These are phyloP conservation scores for Vanessa cardui DNA, from an alignment of 2,888 invertebrate species.

Conservation along the genomic window DNA sequence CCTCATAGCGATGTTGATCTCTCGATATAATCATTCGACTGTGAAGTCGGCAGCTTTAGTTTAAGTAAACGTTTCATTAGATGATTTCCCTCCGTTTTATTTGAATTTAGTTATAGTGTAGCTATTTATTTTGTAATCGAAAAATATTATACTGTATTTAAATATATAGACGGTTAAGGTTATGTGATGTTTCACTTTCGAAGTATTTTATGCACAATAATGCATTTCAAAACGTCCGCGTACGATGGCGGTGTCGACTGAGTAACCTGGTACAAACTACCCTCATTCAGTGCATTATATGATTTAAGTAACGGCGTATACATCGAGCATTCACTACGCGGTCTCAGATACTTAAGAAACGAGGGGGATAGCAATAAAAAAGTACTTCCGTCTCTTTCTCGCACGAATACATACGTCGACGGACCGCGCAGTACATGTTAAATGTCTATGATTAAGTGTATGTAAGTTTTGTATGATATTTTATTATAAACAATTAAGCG, in stretches of 20 bases:
- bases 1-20: slow-evolving; percentile 28
- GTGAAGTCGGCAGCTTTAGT: slow-evolving; percentile 34
- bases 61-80: slow-evolving; percentile 29
- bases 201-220: slow-evolving; percentile 65
- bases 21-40: slow-evolving; percentile 24
- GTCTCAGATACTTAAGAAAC: background rate
- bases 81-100: slow-evolving; percentile 70
- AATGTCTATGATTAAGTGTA: slow-evolving; percentile 43
- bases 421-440: slow-evolving; percentile 22
- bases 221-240: slow-evolving; percentile 67
- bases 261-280: slow-evolving; percentile 73
- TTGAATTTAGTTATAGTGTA: slow-evolving; percentile 53
- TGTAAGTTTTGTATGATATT: slow-evolving; percentile 76
- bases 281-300: slow-evolving; percentile 76
- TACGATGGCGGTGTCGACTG: slow-evolving; percentile 58
- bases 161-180: slow-evolving; percentile 31
- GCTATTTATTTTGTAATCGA: slow-evolving; percentile 68
- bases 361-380: background rate
- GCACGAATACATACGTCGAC: background rate
- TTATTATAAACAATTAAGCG: slow-evolving; percentile 59
- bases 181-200: slow-evolving; percentile 57
- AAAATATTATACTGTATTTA: slow-evolving; percentile 43
- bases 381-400: background rate
- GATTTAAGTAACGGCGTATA: slow-evolving; percentile 57
- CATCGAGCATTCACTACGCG: slow-evolving; percentile 21